These are phyloP conservation scores for Tipula lateralis DNA, from an alignment of 2,888 invertebrate genomes.

Conservation along the genomic window DNA sequence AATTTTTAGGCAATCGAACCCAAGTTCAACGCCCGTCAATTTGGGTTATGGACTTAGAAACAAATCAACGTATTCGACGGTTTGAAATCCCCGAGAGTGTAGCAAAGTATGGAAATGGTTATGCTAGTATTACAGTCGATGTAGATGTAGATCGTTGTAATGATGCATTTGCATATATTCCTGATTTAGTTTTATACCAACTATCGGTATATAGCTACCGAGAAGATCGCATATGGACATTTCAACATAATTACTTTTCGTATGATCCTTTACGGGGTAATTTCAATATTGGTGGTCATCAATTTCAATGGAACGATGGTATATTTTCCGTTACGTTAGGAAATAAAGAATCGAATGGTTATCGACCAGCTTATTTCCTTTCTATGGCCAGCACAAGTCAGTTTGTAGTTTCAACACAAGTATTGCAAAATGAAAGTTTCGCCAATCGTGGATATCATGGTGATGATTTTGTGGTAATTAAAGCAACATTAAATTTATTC, in stretches of 20 bases:
- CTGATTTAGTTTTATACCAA: slow-evolving; percentile 46
- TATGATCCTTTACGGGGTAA: slow-evolving; percentile 67
- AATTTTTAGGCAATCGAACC: neutral
- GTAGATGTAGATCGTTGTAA: slow-evolving; percentile 54
- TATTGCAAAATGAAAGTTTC: slow-evolving; percentile 54
- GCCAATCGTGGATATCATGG: slow-evolving; percentile 54
- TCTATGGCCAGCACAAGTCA: slow-evolving; percentile 43
- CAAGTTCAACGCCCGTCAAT: slow-evolving; percentile 57
- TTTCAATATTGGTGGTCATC: slow-evolving; percentile 60
- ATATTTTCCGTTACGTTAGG: slow-evolving; percentile 68
- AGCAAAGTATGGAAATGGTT: slow-evolving; percentile 42
- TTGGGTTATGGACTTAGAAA: slow-evolving; percentile 60
- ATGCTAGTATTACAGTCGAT: slow-evolving; percentile 68
- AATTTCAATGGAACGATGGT: slow-evolving; percentile 77
- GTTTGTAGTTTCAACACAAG: slow-evolving; percentile 63
- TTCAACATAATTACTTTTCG: slow-evolving; percentile 67
- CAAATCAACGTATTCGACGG: slow-evolving; percentile 56
- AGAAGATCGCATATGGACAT: slow-evolving; percentile 62
- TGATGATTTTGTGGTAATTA: slow-evolving; percentile 51
- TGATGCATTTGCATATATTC: slow-evolving; percentile 65
- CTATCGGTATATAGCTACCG: slow-evolving; percentile 53
- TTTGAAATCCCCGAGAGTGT: slow-evolving; percentile 50
- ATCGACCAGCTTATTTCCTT: neutral
- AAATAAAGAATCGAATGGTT: slow-evolving; percentile 41
- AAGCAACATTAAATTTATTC: neutral